Percentiles rank a stretch among this genome's conserved stretches.
Evolutionary conservation across 30 jellyfish, hydroid and myxozoan species (phyloP).

Genomic region (Hydra vulgaris): DNA sequence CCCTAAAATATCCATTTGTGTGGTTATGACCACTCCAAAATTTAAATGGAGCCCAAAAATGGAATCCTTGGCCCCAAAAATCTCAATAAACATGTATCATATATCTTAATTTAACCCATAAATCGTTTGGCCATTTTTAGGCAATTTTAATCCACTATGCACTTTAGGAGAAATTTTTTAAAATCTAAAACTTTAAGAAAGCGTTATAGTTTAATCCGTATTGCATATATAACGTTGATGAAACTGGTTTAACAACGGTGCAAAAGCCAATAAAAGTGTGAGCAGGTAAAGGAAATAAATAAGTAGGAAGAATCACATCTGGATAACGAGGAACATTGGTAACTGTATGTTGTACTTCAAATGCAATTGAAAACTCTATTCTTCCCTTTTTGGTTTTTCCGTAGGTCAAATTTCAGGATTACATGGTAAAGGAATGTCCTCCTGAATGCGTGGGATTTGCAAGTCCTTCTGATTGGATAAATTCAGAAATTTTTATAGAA

Average conservation of each 20-base stretch:
- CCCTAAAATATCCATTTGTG: too few species aligned
- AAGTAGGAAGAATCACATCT: neutral
- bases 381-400: neutral
- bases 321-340: neutral
- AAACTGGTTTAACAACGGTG: neutral
- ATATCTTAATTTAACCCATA: too few species aligned
- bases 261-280: neutral
- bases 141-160: too few species aligned
- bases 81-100: too few species aligned
- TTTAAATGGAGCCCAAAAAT: too few species aligned
- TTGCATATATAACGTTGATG: neutral
- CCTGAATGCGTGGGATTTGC: neutral
- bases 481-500: slow-evolving; percentile 3
- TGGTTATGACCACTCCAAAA: too few species aligned
- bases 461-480: slow-evolving; percentile 31
- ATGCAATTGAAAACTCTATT: neutral
- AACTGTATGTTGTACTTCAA: neutral
- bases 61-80: too few species aligned
- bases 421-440: neutral
- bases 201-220: neutral
- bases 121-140: too few species aligned
- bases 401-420: slow-evolving; percentile 2
- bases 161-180: neutral
- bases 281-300: neutral
- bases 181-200: neutral